These are phyloP conservation scores for Bostrychus sinensis DNA, from an alignment of 2,113 vertebrate species.

Conservation along the genomic window DNA sequence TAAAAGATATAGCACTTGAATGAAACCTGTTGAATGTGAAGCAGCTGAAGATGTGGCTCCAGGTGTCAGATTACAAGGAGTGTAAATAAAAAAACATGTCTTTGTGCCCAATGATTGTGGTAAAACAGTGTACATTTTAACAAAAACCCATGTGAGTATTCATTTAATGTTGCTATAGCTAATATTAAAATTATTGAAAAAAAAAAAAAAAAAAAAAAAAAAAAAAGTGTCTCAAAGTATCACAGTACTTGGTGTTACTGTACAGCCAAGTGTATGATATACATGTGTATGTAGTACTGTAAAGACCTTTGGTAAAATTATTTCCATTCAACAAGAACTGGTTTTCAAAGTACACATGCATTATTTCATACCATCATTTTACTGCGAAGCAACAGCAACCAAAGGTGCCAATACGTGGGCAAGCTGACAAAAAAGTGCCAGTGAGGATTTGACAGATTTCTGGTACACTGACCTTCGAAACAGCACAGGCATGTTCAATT, in stretches of 20 bases:
- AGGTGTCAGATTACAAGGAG: constrained; percentile 34
- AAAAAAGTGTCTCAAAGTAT: too few relatives aligned
- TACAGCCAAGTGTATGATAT: too few relatives aligned
- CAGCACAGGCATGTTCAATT: constrained; percentile 1
- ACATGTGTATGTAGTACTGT: too few relatives aligned
- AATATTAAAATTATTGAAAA: too few relatives aligned
- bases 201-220: too few relatives aligned
- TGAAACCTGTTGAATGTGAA: constrained; percentile 72
- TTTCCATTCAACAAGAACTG: too few relatives aligned
- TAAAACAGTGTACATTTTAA: neutral
- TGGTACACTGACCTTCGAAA: neutral
- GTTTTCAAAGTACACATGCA: neutral
- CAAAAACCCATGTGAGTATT: neutral
- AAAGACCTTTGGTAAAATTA: too few relatives aligned
- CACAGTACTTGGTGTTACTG: too few relatives aligned
- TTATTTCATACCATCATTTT: neutral
- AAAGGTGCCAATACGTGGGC: neutral
- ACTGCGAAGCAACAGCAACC: neutral
- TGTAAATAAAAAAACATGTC: constrained; percentile 2
- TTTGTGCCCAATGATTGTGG: neutral
- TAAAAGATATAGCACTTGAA: constrained; percentile 77
- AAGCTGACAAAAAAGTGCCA: neutral
- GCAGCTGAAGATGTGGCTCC: constrained; percentile 59
- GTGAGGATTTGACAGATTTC: neutral
- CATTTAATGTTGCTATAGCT: too few relatives aligned